Percentiles rank a stretch among this genome's conserved stretches.
Evolutionary conservation across 2,113 vertebrate species (phyloP).

Genomic region (Callopanchax toddi): DNA sequence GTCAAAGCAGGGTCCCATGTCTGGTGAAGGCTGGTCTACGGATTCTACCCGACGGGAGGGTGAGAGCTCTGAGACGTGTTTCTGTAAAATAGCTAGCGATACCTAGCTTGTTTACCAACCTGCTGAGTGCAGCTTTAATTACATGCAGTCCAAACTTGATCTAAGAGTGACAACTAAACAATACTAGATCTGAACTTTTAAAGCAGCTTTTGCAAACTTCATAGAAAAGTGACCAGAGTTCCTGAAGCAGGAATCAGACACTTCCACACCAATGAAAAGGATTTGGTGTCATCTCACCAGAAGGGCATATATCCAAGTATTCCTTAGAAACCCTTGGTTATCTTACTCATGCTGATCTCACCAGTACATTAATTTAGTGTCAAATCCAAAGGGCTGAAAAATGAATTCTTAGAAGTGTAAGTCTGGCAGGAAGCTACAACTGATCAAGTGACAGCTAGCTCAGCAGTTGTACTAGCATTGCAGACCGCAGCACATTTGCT

Average conservation of each 20-base stretch:
- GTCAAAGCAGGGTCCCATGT: too few species aligned
- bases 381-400: slow-evolving; percentile 42
- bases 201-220: neutral
- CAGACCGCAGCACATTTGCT: slow-evolving; percentile 72
- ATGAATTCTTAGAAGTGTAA: slow-evolving; percentile 53
- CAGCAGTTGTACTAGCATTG: slow-evolving; percentile 69
- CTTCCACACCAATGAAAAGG: neutral
- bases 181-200: neutral
- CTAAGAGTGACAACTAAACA: too few species aligned
- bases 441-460: slow-evolving; percentile 66
- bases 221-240: neutral
- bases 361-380: slow-evolving; percentile 28
- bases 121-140: too few species aligned
- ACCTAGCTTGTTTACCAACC: too few species aligned
- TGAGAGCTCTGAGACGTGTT: too few species aligned
- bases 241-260: neutral
- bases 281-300: too few species aligned
- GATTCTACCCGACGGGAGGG: too few species aligned
- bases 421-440: slow-evolving; percentile 49
- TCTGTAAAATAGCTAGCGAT: too few species aligned
- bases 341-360: slow-evolving; percentile 30
- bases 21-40: too few species aligned
- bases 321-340: neutral
- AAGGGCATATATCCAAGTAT: neutral
- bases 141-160: too few species aligned